Conservation (phyloP, 2,888 invertebrate species). For the Meganola albula region DNA sequence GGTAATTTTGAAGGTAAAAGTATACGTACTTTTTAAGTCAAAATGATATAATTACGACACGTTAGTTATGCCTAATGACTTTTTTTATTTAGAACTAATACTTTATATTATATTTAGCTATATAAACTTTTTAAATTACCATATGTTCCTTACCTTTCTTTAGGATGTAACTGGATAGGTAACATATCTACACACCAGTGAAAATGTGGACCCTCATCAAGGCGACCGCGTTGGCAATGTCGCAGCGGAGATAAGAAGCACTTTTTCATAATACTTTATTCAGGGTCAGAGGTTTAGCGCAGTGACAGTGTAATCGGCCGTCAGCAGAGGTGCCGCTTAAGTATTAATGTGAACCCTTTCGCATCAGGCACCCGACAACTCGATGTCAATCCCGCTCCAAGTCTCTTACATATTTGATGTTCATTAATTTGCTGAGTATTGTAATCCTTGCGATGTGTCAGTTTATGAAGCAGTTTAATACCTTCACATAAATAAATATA, state of each 20-base stretch:
- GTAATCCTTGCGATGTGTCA: slow-evolving; percentile 25
- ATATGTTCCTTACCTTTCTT: too few relatives aligned
- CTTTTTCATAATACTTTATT: slow-evolving; percentile 77
- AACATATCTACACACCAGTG: too few relatives aligned
- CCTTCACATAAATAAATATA: slow-evolving; percentile 26
- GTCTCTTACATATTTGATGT: slow-evolving; percentile 65
- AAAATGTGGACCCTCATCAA: slow-evolving; percentile 65
- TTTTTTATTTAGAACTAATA: too few relatives aligned
- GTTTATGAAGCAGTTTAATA: slow-evolving; percentile 10
- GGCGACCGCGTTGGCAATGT: slow-evolving; percentile 36
- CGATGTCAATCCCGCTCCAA: slow-evolving; percentile 59
- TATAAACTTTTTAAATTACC: too few relatives aligned
- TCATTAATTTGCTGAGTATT: slow-evolving; percentile 66
- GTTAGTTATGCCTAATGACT: too few relatives aligned
- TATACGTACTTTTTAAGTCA: too few relatives aligned
- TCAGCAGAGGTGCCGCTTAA: slow-evolving; percentile 64
- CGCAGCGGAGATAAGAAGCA: slow-evolving; percentile 64
- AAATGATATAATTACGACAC: too few relatives aligned
- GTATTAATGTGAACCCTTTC: slow-evolving; percentile 74
- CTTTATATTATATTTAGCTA: too few relatives aligned
- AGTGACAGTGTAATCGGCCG: slow-evolving; percentile 73
- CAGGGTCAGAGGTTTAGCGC: slow-evolving; percentile 63
- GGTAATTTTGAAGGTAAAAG: too few relatives aligned
- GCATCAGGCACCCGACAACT: slow-evolving; percentile 60
- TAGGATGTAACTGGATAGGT: too few relatives aligned